These are phyloP conservation scores for Harpagoxenus sublaevis DNA, from an alignment of 2,888 invertebrate species.

Conservation along the genomic window DNA sequence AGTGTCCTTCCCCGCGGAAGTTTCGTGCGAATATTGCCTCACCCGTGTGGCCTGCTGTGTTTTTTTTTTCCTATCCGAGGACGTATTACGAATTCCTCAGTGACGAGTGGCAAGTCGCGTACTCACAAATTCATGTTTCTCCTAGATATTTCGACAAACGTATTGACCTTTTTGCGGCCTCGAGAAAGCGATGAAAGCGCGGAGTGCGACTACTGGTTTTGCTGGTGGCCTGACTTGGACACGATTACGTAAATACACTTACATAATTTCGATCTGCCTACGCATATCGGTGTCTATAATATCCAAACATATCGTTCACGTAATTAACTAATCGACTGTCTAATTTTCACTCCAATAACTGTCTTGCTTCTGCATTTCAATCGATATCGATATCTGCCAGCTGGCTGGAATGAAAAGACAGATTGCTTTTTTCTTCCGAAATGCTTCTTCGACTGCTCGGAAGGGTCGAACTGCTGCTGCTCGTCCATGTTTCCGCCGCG, in stretches of 20 bases:
- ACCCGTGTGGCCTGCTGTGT: not conserved
- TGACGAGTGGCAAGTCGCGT: not conserved
- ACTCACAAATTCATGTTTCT: conserved; percentile 23
- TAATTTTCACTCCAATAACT: conserved; percentile 9
- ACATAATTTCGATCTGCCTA: conserved; percentile 51
- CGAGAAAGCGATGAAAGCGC: conserved; percentile 57
- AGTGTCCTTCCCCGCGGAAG: conserved; percentile 39
- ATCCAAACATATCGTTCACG: conserved; percentile 6
- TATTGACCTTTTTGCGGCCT: conserved; percentile 32
- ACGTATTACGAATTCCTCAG: conserved; percentile 14
- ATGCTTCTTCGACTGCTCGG: conserved; percentile 46
- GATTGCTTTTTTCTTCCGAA: conserved; percentile 18
- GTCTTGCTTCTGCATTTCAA: conserved; percentile 1
- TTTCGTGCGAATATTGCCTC: conserved; percentile 44
- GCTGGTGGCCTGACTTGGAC: conserved; percentile 23
- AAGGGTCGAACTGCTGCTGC: conserved; percentile 53
- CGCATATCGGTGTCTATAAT: not conserved
- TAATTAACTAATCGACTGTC: conserved; percentile 11
- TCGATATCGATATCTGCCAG: not conserved
- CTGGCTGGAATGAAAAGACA: not conserved
- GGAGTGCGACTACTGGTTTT: conserved; percentile 56
- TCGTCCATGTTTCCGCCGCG: conserved; percentile 71
- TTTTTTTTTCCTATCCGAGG: conserved; percentile 12
- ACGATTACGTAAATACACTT: conserved; percentile 60
- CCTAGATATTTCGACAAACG: conserved; percentile 21